Evolutionary conservation across 2,113 vertebrate genomes (phyloP), one percentile per base, ranked within the genome.

Genomic region (Galemys pyrenaicus): DNA sequence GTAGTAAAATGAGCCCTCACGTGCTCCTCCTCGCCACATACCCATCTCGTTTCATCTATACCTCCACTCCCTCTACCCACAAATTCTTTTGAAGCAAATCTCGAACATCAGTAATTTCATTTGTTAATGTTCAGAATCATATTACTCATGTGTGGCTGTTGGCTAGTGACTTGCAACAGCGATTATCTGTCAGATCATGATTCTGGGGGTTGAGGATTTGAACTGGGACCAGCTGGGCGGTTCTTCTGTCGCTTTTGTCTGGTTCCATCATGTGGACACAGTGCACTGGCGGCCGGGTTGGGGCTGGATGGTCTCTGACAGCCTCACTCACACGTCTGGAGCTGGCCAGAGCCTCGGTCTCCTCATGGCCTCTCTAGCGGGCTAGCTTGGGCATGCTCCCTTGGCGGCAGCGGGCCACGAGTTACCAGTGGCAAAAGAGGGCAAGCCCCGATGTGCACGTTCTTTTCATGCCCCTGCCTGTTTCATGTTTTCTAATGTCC

Each of bases 391-490:
- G 65, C 80, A 89, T 80, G 90, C 8, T 93, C n/a, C 46, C 28
- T 0, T 0, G 10, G 70, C 51, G 86, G 87, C 24, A 9, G 24
- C 4, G 1, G 73, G 65, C 73, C 9, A 9, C 56, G 32, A 87
- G 44, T 35, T 92, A 49, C 65, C 62, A 32, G 54, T 0, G 32
- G 70, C 91, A 67, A 73, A 81, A 93, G 64, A 83, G 86, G 87
- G 74, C 95, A 87, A 58, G 94, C 78, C 68, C 83, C 12, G 7
- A 0, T 2, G 58, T 37, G 28, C 62, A 68, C 49, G 41, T n/a
- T 58, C 86, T 56, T 68, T 46, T 58, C 96, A 91, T 91, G 96
- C 30, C 79, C 86, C 83, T 65, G 92, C 95, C 65, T 89, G 93
- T 28, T 12, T 68, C 32, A 2, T 12, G 74, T 79, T 93, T 49